Evolutionary conservation across 2,113 vertebrate genomes (phyloP).

Genomic region (Mustela nigripes): DNA sequence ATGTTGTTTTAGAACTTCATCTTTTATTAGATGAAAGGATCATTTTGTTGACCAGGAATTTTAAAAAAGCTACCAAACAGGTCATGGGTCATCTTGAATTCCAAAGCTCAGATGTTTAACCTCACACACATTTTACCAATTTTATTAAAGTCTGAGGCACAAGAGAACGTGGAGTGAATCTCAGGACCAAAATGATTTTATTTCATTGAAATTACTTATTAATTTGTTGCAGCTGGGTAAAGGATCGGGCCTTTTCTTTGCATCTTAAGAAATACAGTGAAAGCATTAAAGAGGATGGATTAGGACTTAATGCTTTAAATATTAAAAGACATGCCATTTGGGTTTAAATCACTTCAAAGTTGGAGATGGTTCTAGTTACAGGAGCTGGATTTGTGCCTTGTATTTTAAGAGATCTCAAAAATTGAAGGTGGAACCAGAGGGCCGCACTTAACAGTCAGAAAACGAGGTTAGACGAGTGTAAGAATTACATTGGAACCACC

Average conservation of each 20-base stretch:
- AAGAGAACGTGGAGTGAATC: slow-evolving; percentile 55
- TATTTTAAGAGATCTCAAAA: slow-evolving; percentile 46
- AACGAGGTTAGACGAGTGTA: neutral
- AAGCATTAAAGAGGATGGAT: slow-evolving; percentile 53
- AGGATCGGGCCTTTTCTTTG: slow-evolving; percentile 44
- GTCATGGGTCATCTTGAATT: slow-evolving; percentile 32
- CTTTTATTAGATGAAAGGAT: slow-evolving; percentile 29
- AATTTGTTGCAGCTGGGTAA: slow-evolving; percentile 72
- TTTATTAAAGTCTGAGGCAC: slow-evolving; percentile 44
- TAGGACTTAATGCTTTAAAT: slow-evolving; percentile 65
- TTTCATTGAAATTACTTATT: slow-evolving; percentile 72
- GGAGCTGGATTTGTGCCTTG: slow-evolving; percentile 31
- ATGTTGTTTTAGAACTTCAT: slow-evolving; percentile 6
- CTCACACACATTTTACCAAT: slow-evolving; percentile 69
- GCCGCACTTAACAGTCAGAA: neutral
- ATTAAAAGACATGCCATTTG: slow-evolving; percentile 60
- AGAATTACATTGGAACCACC: neutral
- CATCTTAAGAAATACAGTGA: slow-evolving; percentile 46
- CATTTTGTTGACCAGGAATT: slow-evolving; percentile 18
- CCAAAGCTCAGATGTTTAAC: slow-evolving; percentile 39
- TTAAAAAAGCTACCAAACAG: slow-evolving; percentile 43
- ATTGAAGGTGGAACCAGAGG: neutral
- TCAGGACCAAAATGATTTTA: slow-evolving; percentile 69
- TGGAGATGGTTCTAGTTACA: slow-evolving; percentile 34
- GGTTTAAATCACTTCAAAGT: slow-evolving; percentile 64